Conservation (phyloP, 2,113 vertebrate species). For the Gymnocephalus cernua region DNA sequence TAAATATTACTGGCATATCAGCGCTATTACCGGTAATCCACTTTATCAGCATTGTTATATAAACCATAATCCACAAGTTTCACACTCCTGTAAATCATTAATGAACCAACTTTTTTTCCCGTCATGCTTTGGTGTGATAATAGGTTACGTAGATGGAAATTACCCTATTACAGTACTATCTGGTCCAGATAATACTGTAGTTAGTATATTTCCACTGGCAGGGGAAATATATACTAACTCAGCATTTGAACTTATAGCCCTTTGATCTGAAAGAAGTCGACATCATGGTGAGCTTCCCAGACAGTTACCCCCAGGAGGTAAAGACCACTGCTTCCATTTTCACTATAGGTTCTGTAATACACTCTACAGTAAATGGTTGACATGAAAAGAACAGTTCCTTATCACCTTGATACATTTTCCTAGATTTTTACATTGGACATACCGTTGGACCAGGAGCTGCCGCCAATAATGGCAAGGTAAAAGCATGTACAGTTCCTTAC, state of each 20-base stretch:
- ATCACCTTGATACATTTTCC: constrained; percentile 1
- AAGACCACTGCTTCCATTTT: constrained; percentile 22
- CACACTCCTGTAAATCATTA: neutral
- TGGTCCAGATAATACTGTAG: neutral
- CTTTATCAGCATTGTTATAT: neutral
- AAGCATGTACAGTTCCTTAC: neutral
- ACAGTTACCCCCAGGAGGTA: constrained; percentile 86
- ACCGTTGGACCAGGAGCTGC: constrained; percentile 86
- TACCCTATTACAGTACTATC: neutral
- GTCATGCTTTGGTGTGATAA: neutral
- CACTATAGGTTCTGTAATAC: neutral
- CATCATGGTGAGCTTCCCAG: constrained; percentile 88
- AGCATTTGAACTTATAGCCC: constrained; percentile 77
- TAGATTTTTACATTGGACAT: constrained; percentile 86
- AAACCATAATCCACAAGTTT: neutral
- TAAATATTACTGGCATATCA: neutral
- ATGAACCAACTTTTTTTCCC: neutral
- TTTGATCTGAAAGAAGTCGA: constrained; percentile 87
- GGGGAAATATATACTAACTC: constrained; percentile 6
- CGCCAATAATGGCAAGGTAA: constrained; percentile 85
- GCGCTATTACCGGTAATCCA: neutral
- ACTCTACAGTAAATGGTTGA: neutral
- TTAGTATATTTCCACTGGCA: too few species aligned
- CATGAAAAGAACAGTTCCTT: neutral
- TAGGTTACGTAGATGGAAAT: neutral